Evolutionary conservation across 1,140 invertebrate genomes (phyloP), one percentile per base, ranked within the genome.

Genomic region (Asbolus verrucosus): DNA sequence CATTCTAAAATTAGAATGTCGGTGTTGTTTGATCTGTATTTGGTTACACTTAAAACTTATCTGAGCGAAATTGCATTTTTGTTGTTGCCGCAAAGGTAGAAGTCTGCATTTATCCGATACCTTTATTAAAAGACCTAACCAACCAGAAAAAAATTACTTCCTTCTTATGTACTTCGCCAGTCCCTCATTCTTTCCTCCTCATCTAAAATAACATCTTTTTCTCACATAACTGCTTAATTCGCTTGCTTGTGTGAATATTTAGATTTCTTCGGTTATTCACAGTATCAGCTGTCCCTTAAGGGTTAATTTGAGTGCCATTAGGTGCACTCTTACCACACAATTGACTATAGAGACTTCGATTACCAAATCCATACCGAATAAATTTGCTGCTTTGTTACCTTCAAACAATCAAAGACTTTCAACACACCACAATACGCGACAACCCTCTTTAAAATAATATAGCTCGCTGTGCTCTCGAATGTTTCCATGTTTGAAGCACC

Each of bases 351-450:
- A 69, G 70, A 69, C 70, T 74, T 67, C 59, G 66, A 69, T 67
- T 54, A 70, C 69, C 65, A 30, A 38, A 50, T 68, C 33, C 31
- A 63, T 70, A 65, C 65, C 41, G 70, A 68, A 65, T 66, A 66
- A 65, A 75, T 75, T 75, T 75, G 46, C 46, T 70, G 73, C 73
- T 75, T 75, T 75, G 73, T 75, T 75, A 61, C 73, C 71, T 75
- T 71, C 69, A 71, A 75, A 75, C 73, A 75, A 75, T 71, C 71
- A 39, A 59, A 59, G 41, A 60, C 67, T 67, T 54, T 67, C 65
- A 54, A 41, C 50, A 36, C 62, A 59, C 71, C 67, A 66, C 71
- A 73, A 70, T 68, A 38, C 39, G 66, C 59, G 33, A 72, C 61
- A 68, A 71, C 60, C 70, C 50, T 66, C 36, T 36, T 33, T 66